Evolutionary conservation across 2,797 vertebrate genomes (phyloP), one percentile per base, ranked within the genome.

Genomic region (Centroberyx gerrardi): DNA sequence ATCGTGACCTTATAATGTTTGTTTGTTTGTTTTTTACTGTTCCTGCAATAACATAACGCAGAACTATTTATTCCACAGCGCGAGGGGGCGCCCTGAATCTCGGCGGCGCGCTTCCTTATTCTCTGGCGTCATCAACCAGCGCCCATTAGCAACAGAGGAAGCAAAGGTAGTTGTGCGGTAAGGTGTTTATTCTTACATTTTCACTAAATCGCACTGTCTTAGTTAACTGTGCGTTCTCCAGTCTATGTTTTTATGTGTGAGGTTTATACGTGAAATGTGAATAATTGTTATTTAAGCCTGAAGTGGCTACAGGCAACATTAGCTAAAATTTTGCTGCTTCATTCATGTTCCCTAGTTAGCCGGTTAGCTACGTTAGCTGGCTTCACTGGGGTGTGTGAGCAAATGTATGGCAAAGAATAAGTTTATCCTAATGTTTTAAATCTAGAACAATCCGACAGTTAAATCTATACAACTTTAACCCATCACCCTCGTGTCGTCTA

Each of bases 251-350:
- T 40, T 8, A 40, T 40, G 38, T 1, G 2, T 8, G 8, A 40
- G 38, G 8, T 40, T 40, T 40, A 40, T 8, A 40, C 1, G 9
- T 40, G 38, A 9, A 40, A 36, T 36, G 38, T 7, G 8, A 40
- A 9, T 40, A 40, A 40, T 9, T 1, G 7, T 9, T 8, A 40
- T 6, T 8, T 40, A 40, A 17, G 42, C 46, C 42, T 28, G 27
- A 17, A 62, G 42, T 48, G 22, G 22, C 2, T 8, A 6, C 44
- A 28, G 1, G 18, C 22, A 10, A 22, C 42, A 3, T 15, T 40
- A 15, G 13, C 31, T 29, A 8, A 31, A 31, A 17, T 63, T 63
- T 17, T 63, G 61, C 61, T 33, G 61, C 44, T 63, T 63, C 44
- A 63, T 63, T 49, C 42, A 63, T 48, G 42, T 29, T 42, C 9